phyloP scores from a whole-genome alignment of 2,888 invertebrate species.

The Ophion ventricosus region DNA sequence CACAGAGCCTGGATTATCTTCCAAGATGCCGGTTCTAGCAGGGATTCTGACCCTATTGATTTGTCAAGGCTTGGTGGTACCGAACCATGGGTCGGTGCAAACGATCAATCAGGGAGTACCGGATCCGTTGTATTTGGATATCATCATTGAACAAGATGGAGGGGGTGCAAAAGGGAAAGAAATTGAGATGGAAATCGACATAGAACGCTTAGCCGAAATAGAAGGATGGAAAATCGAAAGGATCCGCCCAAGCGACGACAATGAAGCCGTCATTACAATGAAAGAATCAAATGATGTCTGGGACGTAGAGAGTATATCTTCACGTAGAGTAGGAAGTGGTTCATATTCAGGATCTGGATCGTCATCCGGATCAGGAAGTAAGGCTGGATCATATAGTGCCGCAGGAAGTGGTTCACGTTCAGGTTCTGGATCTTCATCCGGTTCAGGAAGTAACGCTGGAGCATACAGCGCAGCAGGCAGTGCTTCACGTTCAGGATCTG shows the following conservation, averaged over 20 bases:
- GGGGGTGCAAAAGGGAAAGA: not conserved
- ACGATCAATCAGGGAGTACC: not conserved
- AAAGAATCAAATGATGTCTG: conserved; percentile 42
- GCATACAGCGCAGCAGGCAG: not conserved
- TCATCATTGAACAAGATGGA: conserved; percentile 39
- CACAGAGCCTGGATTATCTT: conserved; percentile 47
- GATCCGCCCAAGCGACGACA: conserved; percentile 9
- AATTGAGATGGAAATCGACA: conserved; percentile 51
- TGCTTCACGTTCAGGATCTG: not conserved
- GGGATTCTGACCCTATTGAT: conserved; percentile 45
- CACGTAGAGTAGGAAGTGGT: not conserved
- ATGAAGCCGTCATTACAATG: conserved; percentile 50
- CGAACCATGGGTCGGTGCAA: not conserved
- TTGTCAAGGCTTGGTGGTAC: conserved; percentile 20
- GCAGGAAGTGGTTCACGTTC: not conserved
- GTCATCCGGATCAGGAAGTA: not conserved
- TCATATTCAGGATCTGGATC: no score
- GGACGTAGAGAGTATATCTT: conserved; percentile 42
- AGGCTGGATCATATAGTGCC: not conserved
- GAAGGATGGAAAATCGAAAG: conserved; percentile 55
- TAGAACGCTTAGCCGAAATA: conserved; percentile 28
- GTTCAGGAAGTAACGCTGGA: not conserved
- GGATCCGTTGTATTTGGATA: conserved; percentile 30
- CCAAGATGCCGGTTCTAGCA: conserved; percentile 57
- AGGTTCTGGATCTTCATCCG: no score